A percentile compares a stretch with the other conserved stretches of the same genome.
phyloP scores from a whole-genome alignment of 2,797 vertebrate genomes.

The Eupleurogrammus muticus region DNA sequence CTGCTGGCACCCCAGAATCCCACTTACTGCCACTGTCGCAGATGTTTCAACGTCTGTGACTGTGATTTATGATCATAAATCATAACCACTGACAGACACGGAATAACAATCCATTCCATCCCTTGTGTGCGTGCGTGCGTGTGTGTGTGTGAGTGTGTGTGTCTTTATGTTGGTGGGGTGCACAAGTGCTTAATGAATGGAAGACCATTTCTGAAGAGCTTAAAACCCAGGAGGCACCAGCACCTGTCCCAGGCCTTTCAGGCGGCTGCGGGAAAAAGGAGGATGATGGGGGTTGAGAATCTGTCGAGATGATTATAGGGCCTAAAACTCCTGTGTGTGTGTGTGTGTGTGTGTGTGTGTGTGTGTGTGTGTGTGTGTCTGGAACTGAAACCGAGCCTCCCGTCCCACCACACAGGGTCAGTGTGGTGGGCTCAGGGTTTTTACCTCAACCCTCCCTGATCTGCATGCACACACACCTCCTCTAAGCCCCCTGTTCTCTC shows the following conservation, averaged over 20 bases:
- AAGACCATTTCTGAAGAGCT: slow-evolving; percentile 42
- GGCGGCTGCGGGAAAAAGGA: slow-evolving; percentile 21
- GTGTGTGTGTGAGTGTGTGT: slow-evolving; percentile 6
- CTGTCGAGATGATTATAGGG: slow-evolving; percentile 50
- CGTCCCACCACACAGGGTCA: slow-evolving; percentile 23
- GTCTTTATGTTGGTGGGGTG: neutral
- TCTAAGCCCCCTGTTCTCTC: slow-evolving; percentile 43
- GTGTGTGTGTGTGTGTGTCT: slow-evolving; percentile 16
- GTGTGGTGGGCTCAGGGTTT: slow-evolving; percentile 28
- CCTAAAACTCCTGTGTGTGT: slow-evolving; percentile 20
- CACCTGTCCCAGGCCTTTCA: slow-evolving; percentile 68
- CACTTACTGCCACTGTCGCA: slow-evolving; percentile 39
- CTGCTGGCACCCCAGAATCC: slow-evolving; percentile 45
- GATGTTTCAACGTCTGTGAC: slow-evolving; percentile 61
- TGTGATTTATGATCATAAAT: slow-evolving; percentile 57
- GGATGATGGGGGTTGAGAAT: slow-evolving; percentile 15
- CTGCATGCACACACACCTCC: slow-evolving; percentile 55
- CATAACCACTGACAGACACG: slow-evolving; percentile 58
- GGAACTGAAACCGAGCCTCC: slow-evolving; percentile 14
- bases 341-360: slow-evolving; percentile 25
- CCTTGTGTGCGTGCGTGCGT: slow-evolving; percentile 26
- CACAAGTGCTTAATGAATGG: slow-evolving; percentile 27
- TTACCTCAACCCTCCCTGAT: slow-evolving; percentile 35
- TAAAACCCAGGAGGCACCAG: slow-evolving; percentile 48
- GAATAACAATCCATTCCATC: slow-evolving; percentile 43